Percentiles rank a stretch among this genome's conserved stretches.
Evolutionary conservation across 2,113 vertebrate species (phyloP).

Genomic region (Nothobranchius furzeri): DNA sequence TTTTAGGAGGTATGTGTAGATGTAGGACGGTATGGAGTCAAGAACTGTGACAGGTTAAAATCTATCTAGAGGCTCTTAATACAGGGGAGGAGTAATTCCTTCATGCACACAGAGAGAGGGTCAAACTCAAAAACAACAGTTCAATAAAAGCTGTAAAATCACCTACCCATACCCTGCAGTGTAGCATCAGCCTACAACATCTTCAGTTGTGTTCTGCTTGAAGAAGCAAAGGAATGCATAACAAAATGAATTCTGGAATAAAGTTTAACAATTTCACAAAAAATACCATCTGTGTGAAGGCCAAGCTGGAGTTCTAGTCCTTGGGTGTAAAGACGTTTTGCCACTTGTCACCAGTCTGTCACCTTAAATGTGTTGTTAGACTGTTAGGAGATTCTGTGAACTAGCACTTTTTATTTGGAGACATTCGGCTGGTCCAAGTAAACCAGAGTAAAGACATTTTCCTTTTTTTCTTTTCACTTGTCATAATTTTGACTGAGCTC

Average conservation of each 20-base stretch:
- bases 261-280: too few relatives aligned
- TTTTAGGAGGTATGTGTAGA: neutral
- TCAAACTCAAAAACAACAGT: conserved; percentile 28
- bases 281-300: neutral
- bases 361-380: neutral
- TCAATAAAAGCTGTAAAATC: conserved; percentile 21
- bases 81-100: conserved; percentile 8
- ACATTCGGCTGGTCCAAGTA: neutral
- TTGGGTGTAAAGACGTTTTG: neutral
- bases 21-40: neutral
- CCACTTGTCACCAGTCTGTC: neutral
- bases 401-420: neutral
- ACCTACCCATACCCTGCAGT: too few relatives aligned
- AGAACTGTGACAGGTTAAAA: conserved; percentile 38
- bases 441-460: neutral
- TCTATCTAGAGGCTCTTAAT: neutral
- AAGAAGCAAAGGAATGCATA: too few relatives aligned
- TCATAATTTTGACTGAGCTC: too few relatives aligned
- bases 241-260: too few relatives aligned
- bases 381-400: neutral
- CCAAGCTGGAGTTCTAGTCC: neutral
- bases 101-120: neutral
- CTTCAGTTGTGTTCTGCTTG: too few relatives aligned
- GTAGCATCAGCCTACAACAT: too few relatives aligned
- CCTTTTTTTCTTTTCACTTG: too few relatives aligned